Percentiles rank a stretch among this genome's conserved stretches.
phyloP scores from a whole-genome alignment of 2,113 vertebrate genomes.

The Galbula dea region DNA sequence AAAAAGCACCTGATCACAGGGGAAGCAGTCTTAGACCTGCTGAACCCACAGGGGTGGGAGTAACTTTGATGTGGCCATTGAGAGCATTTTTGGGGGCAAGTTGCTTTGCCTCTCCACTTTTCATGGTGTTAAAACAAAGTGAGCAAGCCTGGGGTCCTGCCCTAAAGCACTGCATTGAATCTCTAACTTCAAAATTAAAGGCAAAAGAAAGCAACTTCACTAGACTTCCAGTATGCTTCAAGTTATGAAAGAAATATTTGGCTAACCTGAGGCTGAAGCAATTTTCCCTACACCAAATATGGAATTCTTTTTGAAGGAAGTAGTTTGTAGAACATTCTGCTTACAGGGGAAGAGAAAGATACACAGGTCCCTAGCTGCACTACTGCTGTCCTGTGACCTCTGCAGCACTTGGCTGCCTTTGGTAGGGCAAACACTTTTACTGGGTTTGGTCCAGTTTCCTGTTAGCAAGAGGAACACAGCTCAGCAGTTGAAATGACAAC shows the following conservation, averaged over 20 bases:
- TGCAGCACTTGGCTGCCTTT: background rate
- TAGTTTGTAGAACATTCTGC: background rate
- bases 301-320: background rate
- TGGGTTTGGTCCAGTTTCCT: background rate
- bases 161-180: background rate
- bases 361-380: background rate
- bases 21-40: background rate
- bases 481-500: background rate
- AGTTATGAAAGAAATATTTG: background rate
- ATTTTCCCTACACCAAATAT: background rate
- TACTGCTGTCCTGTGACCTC: background rate
- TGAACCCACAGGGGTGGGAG: background rate
- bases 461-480: background rate
- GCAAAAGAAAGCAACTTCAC: background rate
- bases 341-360: background rate
- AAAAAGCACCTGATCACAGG: background rate
- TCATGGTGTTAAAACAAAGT: background rate
- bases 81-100: background rate
- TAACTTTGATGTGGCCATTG: background rate
- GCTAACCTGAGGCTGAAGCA: background rate
- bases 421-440: background rate
- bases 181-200: background rate
- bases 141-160: background rate
- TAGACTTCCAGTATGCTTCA: background rate
- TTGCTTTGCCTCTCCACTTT: background rate